Conservation (phyloP, 2,888 invertebrate genomes). For the Argynnis bischoffii region DNA sequence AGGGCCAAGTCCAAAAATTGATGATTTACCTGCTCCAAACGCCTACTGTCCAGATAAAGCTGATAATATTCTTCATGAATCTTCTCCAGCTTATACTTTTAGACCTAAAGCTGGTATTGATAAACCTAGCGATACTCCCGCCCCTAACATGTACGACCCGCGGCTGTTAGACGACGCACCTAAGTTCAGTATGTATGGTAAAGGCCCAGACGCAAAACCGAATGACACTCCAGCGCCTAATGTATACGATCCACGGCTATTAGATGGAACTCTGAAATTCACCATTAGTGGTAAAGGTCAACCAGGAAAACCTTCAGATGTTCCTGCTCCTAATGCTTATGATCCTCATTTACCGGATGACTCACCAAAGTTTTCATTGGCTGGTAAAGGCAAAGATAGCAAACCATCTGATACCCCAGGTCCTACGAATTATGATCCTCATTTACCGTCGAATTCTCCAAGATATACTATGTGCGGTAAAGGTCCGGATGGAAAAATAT, state of each 20-base stretch:
- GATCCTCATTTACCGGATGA: conserved; percentile 80
- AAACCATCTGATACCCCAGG: conserved; percentile 84
- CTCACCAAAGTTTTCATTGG: conserved; percentile 85
- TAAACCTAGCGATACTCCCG: conserved; percentile 83
- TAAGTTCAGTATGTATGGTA: conserved; percentile 81
- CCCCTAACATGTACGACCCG: conserved; percentile 80
- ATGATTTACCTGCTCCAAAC: conserved; percentile 83
- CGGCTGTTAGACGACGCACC: conserved; percentile 67
- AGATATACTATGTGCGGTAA: conserved; percentile 84
- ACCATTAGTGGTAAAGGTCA: conserved; percentile 82
- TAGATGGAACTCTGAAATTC: conserved; percentile 79
- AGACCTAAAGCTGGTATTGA: conserved; percentile 65
- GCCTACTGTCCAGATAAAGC: conserved; percentile 82
- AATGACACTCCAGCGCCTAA: conserved; percentile 82
- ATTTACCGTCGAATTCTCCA: conserved; percentile 81
- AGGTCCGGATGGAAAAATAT: conserved; percentile 75
- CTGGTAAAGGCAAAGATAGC: conserved; percentile 85
- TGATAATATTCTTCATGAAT: conserved; percentile 80
- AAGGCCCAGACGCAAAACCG: conserved; percentile 68
- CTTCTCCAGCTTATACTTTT: conserved; percentile 78
- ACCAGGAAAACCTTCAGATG: conserved; percentile 78
- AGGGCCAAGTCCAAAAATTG: conserved; percentile 72
- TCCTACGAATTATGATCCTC: conserved; percentile 83
- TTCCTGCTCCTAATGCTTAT: conserved; percentile 85
- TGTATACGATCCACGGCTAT: conserved; percentile 80